These are phyloP conservation scores for Micromys minutus DNA, from an alignment of 2,113 vertebrate genomes.

Conservation along the genomic window DNA sequence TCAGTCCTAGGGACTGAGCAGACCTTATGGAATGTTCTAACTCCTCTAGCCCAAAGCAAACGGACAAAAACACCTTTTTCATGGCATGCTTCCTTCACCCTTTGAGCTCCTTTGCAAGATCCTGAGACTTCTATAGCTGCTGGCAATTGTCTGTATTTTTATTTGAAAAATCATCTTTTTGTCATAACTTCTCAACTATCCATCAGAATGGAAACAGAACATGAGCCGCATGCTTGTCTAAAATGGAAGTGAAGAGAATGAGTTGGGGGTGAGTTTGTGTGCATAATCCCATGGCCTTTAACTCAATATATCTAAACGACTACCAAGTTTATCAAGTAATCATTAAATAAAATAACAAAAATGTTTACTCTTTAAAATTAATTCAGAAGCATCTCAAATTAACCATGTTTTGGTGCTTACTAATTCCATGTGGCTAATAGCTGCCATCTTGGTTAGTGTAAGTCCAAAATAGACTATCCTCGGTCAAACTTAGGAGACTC, in stretches of 20 bases:
- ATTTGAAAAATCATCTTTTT: neutral
- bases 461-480: neutral
- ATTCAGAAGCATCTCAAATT: neutral
- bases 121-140: neutral
- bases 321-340: neutral
- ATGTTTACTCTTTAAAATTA: neutral
- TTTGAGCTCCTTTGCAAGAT: neutral
- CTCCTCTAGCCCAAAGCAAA: neutral
- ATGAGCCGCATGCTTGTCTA: neutral
- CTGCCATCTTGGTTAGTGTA: neutral
- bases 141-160: neutral
- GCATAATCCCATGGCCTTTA: neutral
- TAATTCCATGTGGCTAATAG: neutral
- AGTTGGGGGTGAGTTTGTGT: neutral
- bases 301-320: neutral
- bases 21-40: too few species aligned
- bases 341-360: neutral
- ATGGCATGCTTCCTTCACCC: neutral
- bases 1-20: neutral
- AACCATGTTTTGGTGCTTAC: neutral
- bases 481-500: neutral
- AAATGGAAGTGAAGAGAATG: conserved; percentile 4
- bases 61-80: neutral
- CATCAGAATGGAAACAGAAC: neutral
- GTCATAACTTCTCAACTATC: neutral